These are phyloP conservation scores for Sweltsa coloradensis DNA, from an alignment of 1,140 invertebrate species.

Conservation along the genomic window DNA sequence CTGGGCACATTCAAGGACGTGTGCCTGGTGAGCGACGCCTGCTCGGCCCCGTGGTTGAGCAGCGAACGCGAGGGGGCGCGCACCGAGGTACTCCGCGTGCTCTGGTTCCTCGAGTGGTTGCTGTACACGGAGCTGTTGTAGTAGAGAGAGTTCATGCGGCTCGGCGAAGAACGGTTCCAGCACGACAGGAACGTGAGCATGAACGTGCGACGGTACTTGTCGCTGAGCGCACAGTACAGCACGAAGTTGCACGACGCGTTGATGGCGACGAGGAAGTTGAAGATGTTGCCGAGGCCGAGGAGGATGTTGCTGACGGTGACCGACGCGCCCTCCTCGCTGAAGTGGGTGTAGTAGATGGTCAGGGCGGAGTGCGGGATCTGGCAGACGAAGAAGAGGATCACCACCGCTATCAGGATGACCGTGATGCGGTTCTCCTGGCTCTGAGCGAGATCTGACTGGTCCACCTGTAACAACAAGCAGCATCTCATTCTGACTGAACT, in stretches of 20 bases:
- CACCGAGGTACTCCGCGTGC: no score
- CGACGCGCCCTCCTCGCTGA: constrained; percentile 27
- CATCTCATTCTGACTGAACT: no score
- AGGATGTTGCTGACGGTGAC: constrained; percentile 27
- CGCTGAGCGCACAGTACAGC: constrained; percentile 62
- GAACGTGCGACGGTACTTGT: constrained; percentile 62
- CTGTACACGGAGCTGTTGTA: no score
- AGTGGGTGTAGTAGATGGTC: constrained; percentile 35
- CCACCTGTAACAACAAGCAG: constrained; percentile 6
- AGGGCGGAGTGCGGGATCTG: constrained; percentile 54
- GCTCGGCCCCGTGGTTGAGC: no score
- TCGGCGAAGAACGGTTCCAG: constrained; percentile 9
- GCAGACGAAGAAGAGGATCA: constrained; percentile 59
- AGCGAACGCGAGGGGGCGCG: no score
- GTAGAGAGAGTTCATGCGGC: no score
- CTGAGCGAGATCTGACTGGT: constrained; percentile 21
- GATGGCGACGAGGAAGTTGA: constrained; percentile 54
- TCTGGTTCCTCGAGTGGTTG: no score
- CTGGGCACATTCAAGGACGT: no score
- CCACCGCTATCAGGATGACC: constrained; percentile 59
- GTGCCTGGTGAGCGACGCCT: no score
- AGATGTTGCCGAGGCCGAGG: constrained; percentile 51
- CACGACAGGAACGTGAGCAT: constrained; percentile 46
- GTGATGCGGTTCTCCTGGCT: constrained; percentile 59
- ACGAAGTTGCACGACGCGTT: constrained; percentile 66